phyloP scores from a whole-genome alignment of 2,797 vertebrate species.

The Natrix natrix region DNA sequence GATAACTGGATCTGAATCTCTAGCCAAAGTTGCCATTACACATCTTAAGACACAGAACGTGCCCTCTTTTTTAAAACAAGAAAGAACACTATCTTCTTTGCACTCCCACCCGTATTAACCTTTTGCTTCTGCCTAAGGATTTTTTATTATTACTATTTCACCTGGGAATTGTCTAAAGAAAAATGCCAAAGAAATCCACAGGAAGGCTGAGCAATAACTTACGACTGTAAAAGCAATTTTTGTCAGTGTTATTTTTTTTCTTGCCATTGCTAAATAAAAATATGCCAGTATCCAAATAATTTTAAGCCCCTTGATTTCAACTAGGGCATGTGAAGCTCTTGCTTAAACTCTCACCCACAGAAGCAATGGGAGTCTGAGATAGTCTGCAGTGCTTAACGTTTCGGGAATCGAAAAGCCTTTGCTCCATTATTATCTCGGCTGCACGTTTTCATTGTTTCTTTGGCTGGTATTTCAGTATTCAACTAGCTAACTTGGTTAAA shows the following conservation, averaged over 20 bases:
- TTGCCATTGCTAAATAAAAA: constrained; percentile 8
- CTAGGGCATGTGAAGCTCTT: background rate
- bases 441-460: background rate
- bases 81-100: background rate
- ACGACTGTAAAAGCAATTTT: constrained; percentile 3
- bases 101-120: background rate
- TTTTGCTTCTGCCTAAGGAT: background rate
- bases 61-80: no score
- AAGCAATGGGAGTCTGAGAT: background rate
- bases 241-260: constrained; percentile 28
- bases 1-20: background rate
- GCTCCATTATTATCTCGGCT: constrained; percentile 33
- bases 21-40: background rate
- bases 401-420: background rate
- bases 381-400: background rate
- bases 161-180: constrained; percentile 14
- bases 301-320: background rate
- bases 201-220: background rate
- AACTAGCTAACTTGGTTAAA: background rate
- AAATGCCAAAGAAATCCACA: background rate
- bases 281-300: background rate
- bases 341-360: background rate
- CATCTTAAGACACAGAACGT: no score
- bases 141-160: background rate
- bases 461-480: constrained; percentile 28